Evolutionary conservation across 2,113 vertebrate species (phyloP).

Genomic region (Gobio gobio): DNA sequence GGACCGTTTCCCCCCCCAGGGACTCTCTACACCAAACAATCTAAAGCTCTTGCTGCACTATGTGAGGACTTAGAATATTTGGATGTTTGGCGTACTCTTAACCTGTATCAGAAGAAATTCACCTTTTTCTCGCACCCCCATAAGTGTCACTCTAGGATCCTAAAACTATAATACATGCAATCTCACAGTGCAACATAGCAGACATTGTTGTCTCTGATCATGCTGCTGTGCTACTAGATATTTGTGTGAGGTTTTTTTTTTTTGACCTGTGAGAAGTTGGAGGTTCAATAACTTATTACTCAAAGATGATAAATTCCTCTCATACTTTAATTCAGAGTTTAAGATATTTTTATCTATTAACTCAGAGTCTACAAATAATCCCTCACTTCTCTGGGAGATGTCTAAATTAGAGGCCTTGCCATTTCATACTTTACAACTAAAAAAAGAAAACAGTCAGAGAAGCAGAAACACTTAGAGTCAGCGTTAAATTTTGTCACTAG

Average conservation of each 20-base stretch:
- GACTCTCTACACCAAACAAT: background rate
- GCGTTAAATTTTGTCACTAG: background rate
- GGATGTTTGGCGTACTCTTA: background rate
- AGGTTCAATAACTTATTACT: too few species aligned
- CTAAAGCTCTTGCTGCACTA: background rate
- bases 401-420: too few species aligned
- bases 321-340: too few species aligned
- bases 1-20: background rate
- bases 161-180: background rate
- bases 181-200: background rate
- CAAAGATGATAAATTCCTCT: too few species aligned
- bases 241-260: background rate
- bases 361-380: too few species aligned
- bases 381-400: too few species aligned
- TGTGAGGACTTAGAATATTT: background rate
- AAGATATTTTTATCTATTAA: too few species aligned
- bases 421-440: background rate
- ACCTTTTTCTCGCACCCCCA: background rate
- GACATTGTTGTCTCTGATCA: background rate
- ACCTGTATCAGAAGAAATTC: background rate
- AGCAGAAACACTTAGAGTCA: background rate
- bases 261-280: too few species aligned
- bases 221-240: too few species aligned
- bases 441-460: background rate
- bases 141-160: background rate